These are phyloP conservation scores for Saimiri boliviensis DNA, from an alignment of 2,113 vertebrate genomes.

Conservation along the genomic window DNA sequence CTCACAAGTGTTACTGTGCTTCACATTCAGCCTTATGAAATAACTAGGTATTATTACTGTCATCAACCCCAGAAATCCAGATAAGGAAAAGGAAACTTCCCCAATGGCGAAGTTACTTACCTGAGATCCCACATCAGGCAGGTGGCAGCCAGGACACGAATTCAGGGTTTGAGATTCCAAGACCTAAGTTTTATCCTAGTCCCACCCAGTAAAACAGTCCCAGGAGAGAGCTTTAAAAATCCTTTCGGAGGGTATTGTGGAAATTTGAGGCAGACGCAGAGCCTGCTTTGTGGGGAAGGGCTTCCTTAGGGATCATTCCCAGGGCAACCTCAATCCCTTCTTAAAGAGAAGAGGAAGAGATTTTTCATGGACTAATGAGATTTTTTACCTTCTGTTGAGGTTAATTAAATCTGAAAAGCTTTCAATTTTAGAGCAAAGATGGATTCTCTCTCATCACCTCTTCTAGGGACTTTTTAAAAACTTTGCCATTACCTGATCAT, in stretches of 20 bases:
- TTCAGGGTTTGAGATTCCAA: not conserved
- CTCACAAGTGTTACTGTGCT: not conserved
- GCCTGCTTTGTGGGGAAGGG: not conserved
- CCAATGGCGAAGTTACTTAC: not conserved
- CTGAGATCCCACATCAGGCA: not conserved
- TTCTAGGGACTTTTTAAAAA: not conserved
- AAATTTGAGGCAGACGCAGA: not conserved
- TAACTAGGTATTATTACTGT: not conserved
- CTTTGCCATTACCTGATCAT: not conserved
- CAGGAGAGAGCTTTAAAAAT: not conserved
- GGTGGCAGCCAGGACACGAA: not conserved
- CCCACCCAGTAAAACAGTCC: not conserved
- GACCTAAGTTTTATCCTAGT: not conserved
- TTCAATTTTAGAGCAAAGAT: constrained; percentile 33
- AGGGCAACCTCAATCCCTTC: not conserved
- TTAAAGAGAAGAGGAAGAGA: constrained; percentile 21
- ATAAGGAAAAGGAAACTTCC: not conserved
- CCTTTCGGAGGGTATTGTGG: not conserved
- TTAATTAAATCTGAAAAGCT: constrained; percentile 50
- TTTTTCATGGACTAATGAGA: constrained; percentile 24
- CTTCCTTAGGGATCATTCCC: not conserved
- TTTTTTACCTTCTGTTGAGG: constrained; percentile 32
- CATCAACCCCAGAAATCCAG: not conserved
- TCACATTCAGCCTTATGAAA: not conserved
- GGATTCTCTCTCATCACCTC: not conserved